Conservation (phyloP, 1,140 invertebrate genomes). For the Rhagoletis pomonella region DNA sequence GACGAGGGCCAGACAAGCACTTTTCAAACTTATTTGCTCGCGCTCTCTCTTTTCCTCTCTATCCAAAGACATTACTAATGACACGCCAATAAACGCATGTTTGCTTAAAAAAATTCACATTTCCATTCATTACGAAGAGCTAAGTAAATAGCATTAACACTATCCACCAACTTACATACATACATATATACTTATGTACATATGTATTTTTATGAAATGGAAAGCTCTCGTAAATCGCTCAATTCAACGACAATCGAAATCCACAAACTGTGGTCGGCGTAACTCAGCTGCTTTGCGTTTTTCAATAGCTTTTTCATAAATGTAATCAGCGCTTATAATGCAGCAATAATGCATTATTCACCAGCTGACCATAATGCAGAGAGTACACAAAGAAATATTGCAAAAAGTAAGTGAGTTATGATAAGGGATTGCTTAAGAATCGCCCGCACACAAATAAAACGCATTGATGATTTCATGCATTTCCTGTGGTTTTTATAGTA, state of each 20-base stretch:
- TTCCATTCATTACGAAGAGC: not conserved
- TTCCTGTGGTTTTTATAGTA: slow-evolving; percentile 28
- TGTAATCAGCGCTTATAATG: slow-evolving; percentile 27
- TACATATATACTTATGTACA: not conserved
- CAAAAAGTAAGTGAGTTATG: not conserved
- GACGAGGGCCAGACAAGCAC: no score
- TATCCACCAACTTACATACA: not conserved
- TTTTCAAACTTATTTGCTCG: no score
- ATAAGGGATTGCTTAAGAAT: slow-evolving; percentile 20
- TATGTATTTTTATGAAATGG: not conserved
- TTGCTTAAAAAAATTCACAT: not conserved
- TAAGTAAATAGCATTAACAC: slow-evolving; percentile 25
- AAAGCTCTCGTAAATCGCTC: slow-evolving; percentile 23
- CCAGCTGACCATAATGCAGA: slow-evolving; percentile 39
- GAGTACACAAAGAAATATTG: not conserved
- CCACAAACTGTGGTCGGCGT: not conserved
- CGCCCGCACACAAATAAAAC: slow-evolving; percentile 23
- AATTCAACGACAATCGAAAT: slow-evolving; percentile 23
- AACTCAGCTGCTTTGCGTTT: not conserved
- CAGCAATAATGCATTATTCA: slow-evolving; percentile 4
- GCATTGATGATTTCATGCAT: slow-evolving; percentile 37
- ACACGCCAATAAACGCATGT: not conserved
- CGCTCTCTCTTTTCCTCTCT: no score
- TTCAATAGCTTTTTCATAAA: not conserved
- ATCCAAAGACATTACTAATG: no score